Percentiles rank a stretch among this genome's conserved stretches.
Conservation (phyloP, 2,888 invertebrate species). For the Electrophaes corylata region DNA sequence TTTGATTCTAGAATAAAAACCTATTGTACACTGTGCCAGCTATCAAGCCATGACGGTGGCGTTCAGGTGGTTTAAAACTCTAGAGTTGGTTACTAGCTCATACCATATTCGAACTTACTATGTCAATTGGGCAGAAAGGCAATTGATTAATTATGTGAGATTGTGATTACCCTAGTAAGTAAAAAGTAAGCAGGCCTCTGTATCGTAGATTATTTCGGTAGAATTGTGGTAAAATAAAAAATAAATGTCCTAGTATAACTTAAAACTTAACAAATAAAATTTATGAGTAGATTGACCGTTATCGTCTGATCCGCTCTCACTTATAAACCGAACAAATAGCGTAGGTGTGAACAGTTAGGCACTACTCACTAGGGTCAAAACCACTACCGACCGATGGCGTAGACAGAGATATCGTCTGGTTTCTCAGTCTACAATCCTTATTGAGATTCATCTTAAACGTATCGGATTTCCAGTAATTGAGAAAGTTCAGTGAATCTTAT, state of each 20-base stretch:
- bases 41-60: too few relatives aligned
- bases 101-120: not conserved
- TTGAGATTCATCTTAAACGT: not conserved
- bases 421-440: too few relatives aligned
- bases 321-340: not conserved
- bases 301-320: not conserved
- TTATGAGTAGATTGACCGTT: not conserved
- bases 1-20: too few relatives aligned
- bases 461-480: constrained; percentile 27
- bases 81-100: too few relatives aligned
- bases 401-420: too few relatives aligned
- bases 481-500: constrained; percentile 20
- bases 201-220: too few relatives aligned
- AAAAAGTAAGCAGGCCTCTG: too few relatives aligned
- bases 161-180: not conserved
- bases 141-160: not conserved
- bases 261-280: too few relatives aligned
- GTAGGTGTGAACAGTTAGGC: not conserved
- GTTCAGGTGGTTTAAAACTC: too few relatives aligned
- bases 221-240: too few relatives aligned
- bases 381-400: not conserved
- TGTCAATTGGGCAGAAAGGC: not conserved
- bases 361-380: not conserved
- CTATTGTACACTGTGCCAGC: too few relatives aligned
- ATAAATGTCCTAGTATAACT: too few relatives aligned